Conservation (phyloP, 2,113 vertebrate genomes). For the Nanorana parkeri region DNA sequence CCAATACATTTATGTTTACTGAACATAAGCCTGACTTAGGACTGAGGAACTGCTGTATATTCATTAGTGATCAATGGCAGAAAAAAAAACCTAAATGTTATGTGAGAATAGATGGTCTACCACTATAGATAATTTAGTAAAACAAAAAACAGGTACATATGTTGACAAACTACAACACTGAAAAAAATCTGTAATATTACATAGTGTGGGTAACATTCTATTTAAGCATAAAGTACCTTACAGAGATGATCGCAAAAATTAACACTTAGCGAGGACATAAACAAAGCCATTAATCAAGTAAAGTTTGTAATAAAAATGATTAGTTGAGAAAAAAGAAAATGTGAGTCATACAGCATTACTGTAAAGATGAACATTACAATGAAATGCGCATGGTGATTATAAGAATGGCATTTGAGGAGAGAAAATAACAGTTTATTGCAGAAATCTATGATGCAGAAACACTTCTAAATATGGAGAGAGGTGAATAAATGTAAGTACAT, state of each 20-base stretch:
- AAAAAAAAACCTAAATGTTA: too few species aligned
- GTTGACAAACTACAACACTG: not conserved
- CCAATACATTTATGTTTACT: too few species aligned
- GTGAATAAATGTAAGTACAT: not conserved
- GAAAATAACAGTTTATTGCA: not conserved
- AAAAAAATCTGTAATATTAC: not conserved
- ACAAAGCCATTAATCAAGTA: not conserved
- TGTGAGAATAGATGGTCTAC: too few species aligned
- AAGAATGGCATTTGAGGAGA: not conserved
- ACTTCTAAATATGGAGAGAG: not conserved
- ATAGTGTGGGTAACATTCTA: not conserved
- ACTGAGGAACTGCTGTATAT: too few species aligned
- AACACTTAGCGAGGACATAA: not conserved
- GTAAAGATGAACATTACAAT: not conserved
- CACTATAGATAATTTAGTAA: too few species aligned
- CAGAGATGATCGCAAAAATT: not conserved
- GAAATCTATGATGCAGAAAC: not conserved
- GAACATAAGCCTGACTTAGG: too few species aligned
- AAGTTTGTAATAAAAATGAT: constrained; percentile 3
- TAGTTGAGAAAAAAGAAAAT: not conserved
- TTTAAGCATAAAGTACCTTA: not conserved
- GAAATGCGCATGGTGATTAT: not conserved
- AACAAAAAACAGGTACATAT: too few species aligned
- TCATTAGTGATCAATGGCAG: too few species aligned
- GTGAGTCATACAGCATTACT: not conserved